These are phyloP conservation scores for Camptogramma bilineatum DNA, from an alignment of 2,888 invertebrate species.

Conservation along the genomic window DNA sequence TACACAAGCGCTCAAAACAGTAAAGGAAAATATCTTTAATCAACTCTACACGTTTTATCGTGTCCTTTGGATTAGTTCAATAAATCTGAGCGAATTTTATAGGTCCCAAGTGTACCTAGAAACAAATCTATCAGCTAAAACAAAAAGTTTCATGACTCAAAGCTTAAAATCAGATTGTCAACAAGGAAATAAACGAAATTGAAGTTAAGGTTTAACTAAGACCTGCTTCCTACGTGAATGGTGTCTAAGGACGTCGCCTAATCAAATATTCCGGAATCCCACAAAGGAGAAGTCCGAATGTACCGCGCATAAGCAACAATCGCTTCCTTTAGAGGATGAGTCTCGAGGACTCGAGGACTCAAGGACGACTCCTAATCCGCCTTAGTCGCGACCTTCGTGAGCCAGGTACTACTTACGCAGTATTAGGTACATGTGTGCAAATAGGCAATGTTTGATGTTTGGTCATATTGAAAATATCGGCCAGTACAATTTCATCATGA, in stretches of 20 bases:
- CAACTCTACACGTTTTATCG: no score
- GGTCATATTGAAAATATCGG: not conserved
- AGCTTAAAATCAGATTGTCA: no score
- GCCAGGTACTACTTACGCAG: constrained; percentile 51
- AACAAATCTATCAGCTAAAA: not conserved
- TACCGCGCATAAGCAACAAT: constrained; percentile 77
- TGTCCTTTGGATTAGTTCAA: no score
- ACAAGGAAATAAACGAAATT: not conserved
- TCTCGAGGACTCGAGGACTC: constrained; percentile 49
- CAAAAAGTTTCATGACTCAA: not conserved
- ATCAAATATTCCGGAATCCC: constrained; percentile 80
- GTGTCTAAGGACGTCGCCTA: constrained; percentile 54
- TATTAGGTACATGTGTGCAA: constrained; percentile 16
- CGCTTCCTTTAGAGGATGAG: constrained; percentile 76
- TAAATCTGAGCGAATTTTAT: no score
- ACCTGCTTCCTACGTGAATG: constrained; percentile 13
- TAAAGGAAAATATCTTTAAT: no score
- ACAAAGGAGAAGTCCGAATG: constrained; percentile 65
- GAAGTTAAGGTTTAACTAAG: not conserved
- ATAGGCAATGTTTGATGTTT: constrained; percentile 5
- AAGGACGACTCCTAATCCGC: constrained; percentile 75
- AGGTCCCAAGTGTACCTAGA: no score
- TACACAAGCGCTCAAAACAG: no score
- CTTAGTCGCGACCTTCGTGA: constrained; percentile 55
- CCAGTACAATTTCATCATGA: not conserved